Evolutionary conservation across 2,888 invertebrate genomes (phyloP), one percentile per base, ranked within the genome.

Genomic region (Spilarctia lutea): DNA sequence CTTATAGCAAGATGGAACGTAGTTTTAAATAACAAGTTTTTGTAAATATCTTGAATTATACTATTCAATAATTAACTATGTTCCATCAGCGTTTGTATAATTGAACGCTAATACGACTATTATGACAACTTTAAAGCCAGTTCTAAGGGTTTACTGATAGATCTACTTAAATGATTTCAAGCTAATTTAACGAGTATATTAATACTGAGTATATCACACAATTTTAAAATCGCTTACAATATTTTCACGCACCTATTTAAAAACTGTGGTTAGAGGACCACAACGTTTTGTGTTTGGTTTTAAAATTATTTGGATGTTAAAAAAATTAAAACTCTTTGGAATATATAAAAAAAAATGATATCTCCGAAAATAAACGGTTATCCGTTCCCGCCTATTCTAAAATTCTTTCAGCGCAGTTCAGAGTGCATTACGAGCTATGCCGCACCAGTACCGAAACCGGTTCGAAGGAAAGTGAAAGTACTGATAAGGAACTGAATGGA

Each of bases 391-490:
- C 16, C 13, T 30, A 33, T n/a, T 10, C n/a, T 35, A 7, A 27
- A 42, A 60, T 56, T 45, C 73, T 76, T 78, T 72, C 67, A 65
- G 73, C 79, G 75, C 72, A 30, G 63, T 63, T 30, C 30, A 30
- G 16, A 63, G 75, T 56, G 74, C 69, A 77, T 68, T 75, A 68
- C 65, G 74, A 75, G 75, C 79, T 66, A 77, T 68, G 71, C 66
- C 56, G 73, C 42, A 73, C 73, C 63, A 70, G 65, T 63, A 48
- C 48, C 24, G 35, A 63, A 74, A 82, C 85, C 76, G 78, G 81
- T 84, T 65, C 67, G 60, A 63, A 66, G 7, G 18, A 30, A 72
- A 75, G 84, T 79, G 84, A 85, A 85, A 85, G 84, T 81, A 78
- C 77, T 75, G 77, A 78, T 78, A 79, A 80, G 74, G 60, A 74